Conservation (phyloP, 2,888 invertebrate genomes). For the Drosophila setosimentum region DNA sequence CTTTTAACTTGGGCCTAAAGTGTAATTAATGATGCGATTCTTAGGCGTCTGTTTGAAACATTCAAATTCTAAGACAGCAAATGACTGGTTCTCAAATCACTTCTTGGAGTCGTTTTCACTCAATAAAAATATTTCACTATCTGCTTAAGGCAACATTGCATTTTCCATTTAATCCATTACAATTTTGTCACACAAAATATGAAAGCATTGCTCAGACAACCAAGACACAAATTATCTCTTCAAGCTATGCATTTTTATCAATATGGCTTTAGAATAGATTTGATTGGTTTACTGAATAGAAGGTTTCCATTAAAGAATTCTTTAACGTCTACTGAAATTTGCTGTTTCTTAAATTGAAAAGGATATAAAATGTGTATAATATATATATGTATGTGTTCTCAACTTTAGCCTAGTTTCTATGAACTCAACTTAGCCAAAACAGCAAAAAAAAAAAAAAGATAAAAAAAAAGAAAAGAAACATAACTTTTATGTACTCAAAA, state of each 20-base stretch:
- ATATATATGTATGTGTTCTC: background rate
- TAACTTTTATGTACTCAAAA: constrained; percentile 5
- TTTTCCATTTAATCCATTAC: background rate
- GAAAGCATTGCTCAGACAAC: background rate
- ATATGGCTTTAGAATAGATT: too few relatives aligned
- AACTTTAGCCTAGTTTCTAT: constrained; percentile 27
- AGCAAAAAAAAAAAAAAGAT: constrained; percentile 1
- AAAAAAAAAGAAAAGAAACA: background rate
- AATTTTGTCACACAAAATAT: background rate
- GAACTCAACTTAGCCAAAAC: constrained; percentile 5
- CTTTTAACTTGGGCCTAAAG: background rate
- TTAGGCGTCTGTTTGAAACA: background rate
- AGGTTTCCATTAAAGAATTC: background rate
- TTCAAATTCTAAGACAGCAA: background rate
- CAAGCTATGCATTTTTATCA: background rate
- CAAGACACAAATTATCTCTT: background rate
- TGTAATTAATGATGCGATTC: background rate
- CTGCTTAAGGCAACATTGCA: background rate
- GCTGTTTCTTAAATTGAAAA: background rate
- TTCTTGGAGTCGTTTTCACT: background rate
- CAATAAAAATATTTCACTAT: background rate
- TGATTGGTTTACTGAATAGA: background rate
- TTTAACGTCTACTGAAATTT: background rate
- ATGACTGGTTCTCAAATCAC: background rate
- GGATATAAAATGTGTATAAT: background rate